A percentile compares a stretch with the other conserved stretches of the same genome.
phyloP scores from a whole-genome alignment of 2,888 invertebrate genomes.

The Drosophila mimica region DNA sequence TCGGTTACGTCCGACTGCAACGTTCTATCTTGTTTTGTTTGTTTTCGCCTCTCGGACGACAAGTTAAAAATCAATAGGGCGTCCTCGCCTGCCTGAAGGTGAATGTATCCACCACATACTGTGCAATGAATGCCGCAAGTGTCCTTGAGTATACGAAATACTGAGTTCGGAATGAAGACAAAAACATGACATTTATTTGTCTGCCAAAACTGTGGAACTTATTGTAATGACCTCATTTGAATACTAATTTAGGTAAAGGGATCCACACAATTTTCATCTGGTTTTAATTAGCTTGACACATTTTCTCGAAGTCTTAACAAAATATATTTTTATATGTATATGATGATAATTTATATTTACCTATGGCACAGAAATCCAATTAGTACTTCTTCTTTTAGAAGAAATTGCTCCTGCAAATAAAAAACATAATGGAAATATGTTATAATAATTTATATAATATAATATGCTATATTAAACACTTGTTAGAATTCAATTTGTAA shows the following conservation, averaged over 20 bases:
- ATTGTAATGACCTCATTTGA: constrained; percentile 1
- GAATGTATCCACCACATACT: constrained; percentile 40
- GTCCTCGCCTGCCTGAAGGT: constrained; percentile 41
- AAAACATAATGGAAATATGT: background rate
- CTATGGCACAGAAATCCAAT: constrained; percentile 1
- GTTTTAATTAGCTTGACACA: background rate
- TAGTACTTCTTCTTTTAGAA: background rate
- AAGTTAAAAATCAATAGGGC: constrained; percentile 61
- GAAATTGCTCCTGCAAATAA: constrained; percentile 9
- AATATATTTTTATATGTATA: background rate
- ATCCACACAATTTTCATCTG: background rate
- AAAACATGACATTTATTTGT: constrained; percentile 5
- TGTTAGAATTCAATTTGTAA: constrained; percentile 24
- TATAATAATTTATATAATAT: background rate
- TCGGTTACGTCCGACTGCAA: too few relatives aligned
- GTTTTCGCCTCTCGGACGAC: background rate
- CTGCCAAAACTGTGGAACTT: constrained; percentile 4
- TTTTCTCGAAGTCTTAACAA: background rate
- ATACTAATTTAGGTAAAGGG: background rate
- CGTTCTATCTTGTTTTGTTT: too few relatives aligned
- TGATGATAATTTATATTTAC: constrained; percentile 8
- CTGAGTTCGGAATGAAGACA: constrained; percentile 1
- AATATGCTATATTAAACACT: background rate
- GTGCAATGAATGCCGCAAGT: constrained; percentile 13
- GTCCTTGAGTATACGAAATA: constrained; percentile 14